Evolutionary conservation across 1,140 invertebrate species (phyloP).

Genomic region (Drosophila navojoa): DNA sequence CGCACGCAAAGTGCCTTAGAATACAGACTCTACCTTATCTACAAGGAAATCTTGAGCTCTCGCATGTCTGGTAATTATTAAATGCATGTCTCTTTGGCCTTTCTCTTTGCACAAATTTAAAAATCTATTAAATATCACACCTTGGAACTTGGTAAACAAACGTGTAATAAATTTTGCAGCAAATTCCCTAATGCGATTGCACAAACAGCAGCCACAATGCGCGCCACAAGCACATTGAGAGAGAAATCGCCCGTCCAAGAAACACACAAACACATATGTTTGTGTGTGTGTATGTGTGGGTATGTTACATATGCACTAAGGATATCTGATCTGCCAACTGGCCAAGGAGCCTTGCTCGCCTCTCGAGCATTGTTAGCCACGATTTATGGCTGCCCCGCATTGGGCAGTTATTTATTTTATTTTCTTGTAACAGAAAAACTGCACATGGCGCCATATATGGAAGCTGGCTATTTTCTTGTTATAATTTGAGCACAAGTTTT

Average conservation of each 20-base stretch:
- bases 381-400: constrained; percentile 38
- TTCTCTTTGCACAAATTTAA: constrained; percentile 14
- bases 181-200: constrained; percentile 69
- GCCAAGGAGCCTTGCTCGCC: constrained; percentile 24
- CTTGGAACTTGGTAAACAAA: constrained; percentile 41
- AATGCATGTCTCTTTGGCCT: neutral
- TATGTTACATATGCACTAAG: constrained; percentile 9
- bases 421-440: constrained; percentile 17
- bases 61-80: neutral
- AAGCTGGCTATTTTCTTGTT: neutral
- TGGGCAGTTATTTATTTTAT: constrained; percentile 33
- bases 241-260: constrained; percentile 48
- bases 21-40: too few species aligned
- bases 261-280: constrained; percentile 6
- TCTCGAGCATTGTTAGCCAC: constrained; percentile 34
- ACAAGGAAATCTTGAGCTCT: neutral
- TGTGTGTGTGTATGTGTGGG: neutral
- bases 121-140: constrained; percentile 53
- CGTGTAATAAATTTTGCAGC: constrained; percentile 54
- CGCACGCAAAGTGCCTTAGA: too few species aligned
- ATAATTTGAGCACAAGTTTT: neutral
- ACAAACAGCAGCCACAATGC: constrained; percentile 61
- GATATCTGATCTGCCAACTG: constrained; percentile 28
- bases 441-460: neutral
- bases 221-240: constrained; percentile 57